phyloP scores from a whole-genome alignment of 2,113 vertebrate species.

The Labrus mixtus region DNA sequence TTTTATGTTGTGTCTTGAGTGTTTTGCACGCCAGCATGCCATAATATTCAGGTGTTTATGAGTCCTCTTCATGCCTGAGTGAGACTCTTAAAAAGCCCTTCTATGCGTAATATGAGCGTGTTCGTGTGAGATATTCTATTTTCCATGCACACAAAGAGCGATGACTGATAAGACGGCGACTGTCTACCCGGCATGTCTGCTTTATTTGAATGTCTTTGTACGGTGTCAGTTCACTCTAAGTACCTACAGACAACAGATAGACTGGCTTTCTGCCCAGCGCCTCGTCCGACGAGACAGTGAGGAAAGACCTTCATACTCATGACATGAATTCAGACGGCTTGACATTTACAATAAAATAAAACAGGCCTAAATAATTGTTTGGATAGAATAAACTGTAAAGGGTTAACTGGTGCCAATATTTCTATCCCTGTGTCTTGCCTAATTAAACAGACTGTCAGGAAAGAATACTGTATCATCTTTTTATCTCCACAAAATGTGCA shows the following conservation, averaged over 20 bases:
- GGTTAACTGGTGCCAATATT: background rate
- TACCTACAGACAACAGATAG: slow-evolving; percentile 12
- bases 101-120: slow-evolving; percentile 43
- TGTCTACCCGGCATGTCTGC: slow-evolving; percentile 47
- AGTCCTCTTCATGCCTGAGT: slow-evolving; percentile 14
- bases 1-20: background rate
- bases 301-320: slow-evolving; percentile 25
- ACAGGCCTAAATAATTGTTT: background rate
- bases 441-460: slow-evolving; percentile 11
- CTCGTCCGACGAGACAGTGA: slow-evolving; percentile 21
- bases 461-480: slow-evolving; percentile 20
- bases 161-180: slow-evolving; percentile 64
- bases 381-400: slow-evolving; percentile 11
- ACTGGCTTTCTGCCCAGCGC: slow-evolving; percentile 29
- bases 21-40: slow-evolving; percentile 5
- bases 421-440: background rate
- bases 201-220: slow-evolving; percentile 59
- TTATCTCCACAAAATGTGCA: slow-evolving; percentile 28
- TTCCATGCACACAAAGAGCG: slow-evolving; percentile 62
- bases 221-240: slow-evolving; percentile 8
- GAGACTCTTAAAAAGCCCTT: slow-evolving; percentile 36
- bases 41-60: slow-evolving; percentile 17
- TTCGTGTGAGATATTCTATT: slow-evolving; percentile 51
- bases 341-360: slow-evolving; percentile 18
- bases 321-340: slow-evolving; percentile 22